These are phyloP conservation scores for Acanthococcus lagerstroemiae DNA, from an alignment of 2,888 invertebrate genomes.

Conservation along the genomic window DNA sequence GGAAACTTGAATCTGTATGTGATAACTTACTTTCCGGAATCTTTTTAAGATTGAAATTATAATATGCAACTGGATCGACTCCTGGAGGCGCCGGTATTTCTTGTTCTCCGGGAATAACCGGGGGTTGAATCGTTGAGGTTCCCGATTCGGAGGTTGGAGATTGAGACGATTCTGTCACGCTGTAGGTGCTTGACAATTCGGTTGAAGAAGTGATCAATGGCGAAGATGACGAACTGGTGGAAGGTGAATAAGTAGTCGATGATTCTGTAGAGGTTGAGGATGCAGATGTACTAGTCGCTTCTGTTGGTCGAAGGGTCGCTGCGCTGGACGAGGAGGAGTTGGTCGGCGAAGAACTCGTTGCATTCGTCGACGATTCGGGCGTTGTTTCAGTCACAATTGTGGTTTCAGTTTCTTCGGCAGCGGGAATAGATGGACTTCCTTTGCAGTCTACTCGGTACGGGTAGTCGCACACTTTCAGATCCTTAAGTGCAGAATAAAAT, in stretches of 20 bases:
- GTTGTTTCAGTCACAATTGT: constrained; percentile 30
- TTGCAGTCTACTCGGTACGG: constrained; percentile 51
- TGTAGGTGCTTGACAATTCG: constrained; percentile 21
- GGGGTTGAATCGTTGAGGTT: constrained; percentile 33
- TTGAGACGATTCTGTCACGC: constrained; percentile 18
- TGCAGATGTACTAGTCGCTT: constrained; percentile 25
- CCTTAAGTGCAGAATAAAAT: constrained; percentile 43
- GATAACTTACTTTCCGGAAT: constrained; percentile 34
- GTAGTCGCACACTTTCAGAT: constrained; percentile 55
- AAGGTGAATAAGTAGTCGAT: constrained; percentile 15
- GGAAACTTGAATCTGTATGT: too few species aligned
- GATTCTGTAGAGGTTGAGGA: constrained; percentile 6
- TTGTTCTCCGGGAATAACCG: not conserved
- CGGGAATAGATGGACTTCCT: constrained; percentile 39
- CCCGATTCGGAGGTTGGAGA: constrained; percentile 6
- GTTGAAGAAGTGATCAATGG: constrained; percentile 16
- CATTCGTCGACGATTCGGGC: constrained; percentile 25
- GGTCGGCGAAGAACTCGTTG: constrained; percentile 24
- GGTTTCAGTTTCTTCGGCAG: constrained; percentile 33
- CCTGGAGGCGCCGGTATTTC: constrained; percentile 32
- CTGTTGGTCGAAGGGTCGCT: constrained; percentile 8
- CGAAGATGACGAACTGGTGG: not conserved
- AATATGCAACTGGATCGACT: constrained; percentile 34
- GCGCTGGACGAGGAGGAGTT: constrained; percentile 26
- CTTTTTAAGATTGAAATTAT: constrained; percentile 33